These are phyloP conservation scores for Halcyon senegalensis DNA, from an alignment of 2,113 vertebrate species.

Conservation along the genomic window DNA sequence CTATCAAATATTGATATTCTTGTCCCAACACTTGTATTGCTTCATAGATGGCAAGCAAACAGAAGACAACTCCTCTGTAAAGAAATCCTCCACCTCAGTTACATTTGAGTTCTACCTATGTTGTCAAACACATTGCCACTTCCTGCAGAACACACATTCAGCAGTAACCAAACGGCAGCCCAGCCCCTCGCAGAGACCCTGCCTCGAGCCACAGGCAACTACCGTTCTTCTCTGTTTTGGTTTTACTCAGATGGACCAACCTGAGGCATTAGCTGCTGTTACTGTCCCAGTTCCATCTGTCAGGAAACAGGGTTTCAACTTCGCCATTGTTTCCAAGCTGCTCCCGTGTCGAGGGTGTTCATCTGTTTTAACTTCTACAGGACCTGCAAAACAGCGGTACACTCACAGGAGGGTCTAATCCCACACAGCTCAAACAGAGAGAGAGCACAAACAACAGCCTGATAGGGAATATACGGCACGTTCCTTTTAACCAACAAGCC, in stretches of 20 bases:
- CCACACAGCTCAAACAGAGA: background rate
- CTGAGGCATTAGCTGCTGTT: conserved; percentile 94
- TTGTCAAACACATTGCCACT: background rate
- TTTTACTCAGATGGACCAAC: conserved; percentile 59
- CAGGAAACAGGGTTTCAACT: conserved; percentile 90
- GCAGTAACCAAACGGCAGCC: background rate
- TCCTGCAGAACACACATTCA: background rate
- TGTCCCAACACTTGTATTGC: background rate
- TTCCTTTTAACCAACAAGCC: background rate
- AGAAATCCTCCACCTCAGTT: background rate
- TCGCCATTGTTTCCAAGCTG: conserved; percentile 83
- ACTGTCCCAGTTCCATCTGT: conserved; percentile 89
- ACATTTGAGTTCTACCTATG: background rate
- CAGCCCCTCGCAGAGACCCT: accelerated
- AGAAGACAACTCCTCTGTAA: background rate
- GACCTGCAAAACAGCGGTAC: conserved; percentile 71
- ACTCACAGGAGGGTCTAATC: background rate
- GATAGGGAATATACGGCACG: no score
- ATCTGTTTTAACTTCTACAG: conserved; percentile 87
- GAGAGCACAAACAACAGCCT: background rate
- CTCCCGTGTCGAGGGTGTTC: conserved; percentile 93
- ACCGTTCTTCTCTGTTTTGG: background rate
- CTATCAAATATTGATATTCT: background rate
- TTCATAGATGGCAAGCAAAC: background rate
- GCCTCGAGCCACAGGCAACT: background rate